Conservation (phyloP, 2,113 vertebrate species). For the Xenopus laevis region DNA sequence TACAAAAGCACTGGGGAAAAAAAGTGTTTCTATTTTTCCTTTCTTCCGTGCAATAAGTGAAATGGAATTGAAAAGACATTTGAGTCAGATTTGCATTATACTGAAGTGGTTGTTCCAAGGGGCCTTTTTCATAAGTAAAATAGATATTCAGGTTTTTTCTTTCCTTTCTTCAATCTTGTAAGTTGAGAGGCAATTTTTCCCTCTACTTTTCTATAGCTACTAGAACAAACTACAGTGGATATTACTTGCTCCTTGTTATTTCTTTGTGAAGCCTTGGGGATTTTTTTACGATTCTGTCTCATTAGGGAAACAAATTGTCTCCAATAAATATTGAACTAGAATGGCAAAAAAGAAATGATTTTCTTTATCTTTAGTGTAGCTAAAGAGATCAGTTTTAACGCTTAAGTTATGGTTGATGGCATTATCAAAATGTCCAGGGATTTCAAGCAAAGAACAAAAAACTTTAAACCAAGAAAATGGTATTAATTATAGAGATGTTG, state of each 20-base stretch:
- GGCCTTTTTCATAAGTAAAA: slow-evolving; percentile 32
- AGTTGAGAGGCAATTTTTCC: slow-evolving; percentile 41
- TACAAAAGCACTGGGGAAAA: slow-evolving; percentile 26
- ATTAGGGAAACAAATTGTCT: slow-evolving; percentile 46
- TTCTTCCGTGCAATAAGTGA: slow-evolving; percentile 30
- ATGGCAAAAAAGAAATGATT: slow-evolving; percentile 41
- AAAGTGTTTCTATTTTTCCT: slow-evolving; percentile 15
- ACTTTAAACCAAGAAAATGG: not conserved
- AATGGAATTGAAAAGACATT: slow-evolving; percentile 42
- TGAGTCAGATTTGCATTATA: slow-evolving; percentile 32
- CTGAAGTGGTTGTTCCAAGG: slow-evolving; percentile 38
- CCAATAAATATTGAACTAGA: slow-evolving; percentile 43
- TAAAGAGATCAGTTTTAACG: slow-evolving; percentile 28
- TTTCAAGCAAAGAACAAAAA: not conserved
- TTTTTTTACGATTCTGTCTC: slow-evolving; percentile 36
- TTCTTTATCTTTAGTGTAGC: slow-evolving; percentile 38
- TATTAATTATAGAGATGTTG: not conserved
- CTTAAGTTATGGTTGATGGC: slow-evolving; percentile 29
- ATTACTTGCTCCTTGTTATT: slow-evolving; percentile 41
- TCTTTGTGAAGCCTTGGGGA: slow-evolving; percentile 39
- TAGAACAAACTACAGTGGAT: slow-evolving; percentile 35
- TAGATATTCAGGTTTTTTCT: slow-evolving; percentile 20
- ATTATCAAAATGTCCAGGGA: slow-evolving; percentile 12
- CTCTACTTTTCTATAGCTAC: slow-evolving; percentile 36
- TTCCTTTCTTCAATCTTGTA: slow-evolving; percentile 31